These are phyloP conservation scores for Acleris laterana DNA, from an alignment of 2,888 invertebrate species.

Conservation along the genomic window DNA sequence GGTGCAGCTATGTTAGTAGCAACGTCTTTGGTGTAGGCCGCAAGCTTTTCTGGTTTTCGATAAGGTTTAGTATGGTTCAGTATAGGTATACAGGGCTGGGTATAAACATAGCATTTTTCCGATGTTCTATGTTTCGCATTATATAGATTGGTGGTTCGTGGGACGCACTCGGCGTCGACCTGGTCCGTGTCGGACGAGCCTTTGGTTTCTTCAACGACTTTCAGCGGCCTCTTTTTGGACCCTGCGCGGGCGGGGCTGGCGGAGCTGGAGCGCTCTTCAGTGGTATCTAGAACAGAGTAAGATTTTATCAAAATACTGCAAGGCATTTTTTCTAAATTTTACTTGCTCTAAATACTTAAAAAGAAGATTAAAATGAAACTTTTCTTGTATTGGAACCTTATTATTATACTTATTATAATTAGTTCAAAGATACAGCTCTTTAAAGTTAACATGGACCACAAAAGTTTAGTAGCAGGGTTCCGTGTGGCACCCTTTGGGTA, in stretches of 20 bases:
- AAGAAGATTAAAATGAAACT: too few relatives aligned
- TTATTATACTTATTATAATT: too few relatives aligned
- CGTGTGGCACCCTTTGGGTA: too few relatives aligned
- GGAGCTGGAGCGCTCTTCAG: conserved; percentile 54
- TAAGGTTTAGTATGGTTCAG: conserved; percentile 63
- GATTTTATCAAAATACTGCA: too few relatives aligned
- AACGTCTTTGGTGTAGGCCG: conserved; percentile 54
- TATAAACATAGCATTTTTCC: conserved; percentile 68
- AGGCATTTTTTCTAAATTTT: too few relatives aligned
- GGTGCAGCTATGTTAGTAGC: conserved; percentile 61
- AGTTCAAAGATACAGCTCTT: too few relatives aligned
- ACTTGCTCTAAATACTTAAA: too few relatives aligned
- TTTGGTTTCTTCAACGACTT: conserved; percentile 13
- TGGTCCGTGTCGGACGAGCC: background rate
- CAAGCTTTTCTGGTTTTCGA: conserved; percentile 51
- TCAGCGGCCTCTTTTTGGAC: conserved; percentile 13
- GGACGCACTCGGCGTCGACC: conserved; percentile 46
- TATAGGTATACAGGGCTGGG: conserved; percentile 56
- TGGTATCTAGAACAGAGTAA: conserved; percentile 49
- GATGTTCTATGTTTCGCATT: conserved; percentile 53
- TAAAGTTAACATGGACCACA: too few relatives aligned
- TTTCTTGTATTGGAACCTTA: too few relatives aligned
- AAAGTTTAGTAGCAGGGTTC: too few relatives aligned
- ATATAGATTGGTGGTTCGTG: conserved; percentile 47
- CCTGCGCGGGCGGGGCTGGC: conserved; percentile 12